Conservation (phyloP, 2,113 vertebrate species). For the Rousettus leschenaultii region DNA sequence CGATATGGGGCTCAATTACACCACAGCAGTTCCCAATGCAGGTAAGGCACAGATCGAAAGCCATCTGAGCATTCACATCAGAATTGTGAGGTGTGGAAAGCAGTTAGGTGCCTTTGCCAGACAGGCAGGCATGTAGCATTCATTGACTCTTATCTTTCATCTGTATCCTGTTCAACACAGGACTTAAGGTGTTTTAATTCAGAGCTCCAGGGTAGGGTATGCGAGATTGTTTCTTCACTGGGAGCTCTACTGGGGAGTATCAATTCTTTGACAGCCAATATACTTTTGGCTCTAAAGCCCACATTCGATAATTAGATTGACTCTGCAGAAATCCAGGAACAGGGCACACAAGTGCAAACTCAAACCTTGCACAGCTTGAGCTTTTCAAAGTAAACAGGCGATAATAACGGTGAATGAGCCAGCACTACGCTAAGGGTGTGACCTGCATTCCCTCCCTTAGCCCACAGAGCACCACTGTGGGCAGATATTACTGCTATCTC, state of each 20-base stretch:
- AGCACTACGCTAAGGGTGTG: background rate
- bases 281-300: background rate
- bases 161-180: background rate
- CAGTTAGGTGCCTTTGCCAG: background rate
- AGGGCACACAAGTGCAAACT: background rate
- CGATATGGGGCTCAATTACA: rapidly evolving
- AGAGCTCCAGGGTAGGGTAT: background rate
- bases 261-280: background rate
- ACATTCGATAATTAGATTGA: background rate
- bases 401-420: no score
- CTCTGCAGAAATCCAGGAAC: background rate
- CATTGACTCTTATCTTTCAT: background rate
- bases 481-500: background rate
- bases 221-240: background rate
- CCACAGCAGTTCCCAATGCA: background rate
- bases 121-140: no score
- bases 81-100: background rate
- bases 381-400: background rate
- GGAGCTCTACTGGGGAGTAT: background rate
- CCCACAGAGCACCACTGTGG: background rate
- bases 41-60: background rate
- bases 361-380: background rate
- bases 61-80: background rate
- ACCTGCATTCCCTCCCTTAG: background rate
- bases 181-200: background rate